Conservation (phyloP, 1,140 invertebrate species). For the Camponotus pennsylvanicus region DNA sequence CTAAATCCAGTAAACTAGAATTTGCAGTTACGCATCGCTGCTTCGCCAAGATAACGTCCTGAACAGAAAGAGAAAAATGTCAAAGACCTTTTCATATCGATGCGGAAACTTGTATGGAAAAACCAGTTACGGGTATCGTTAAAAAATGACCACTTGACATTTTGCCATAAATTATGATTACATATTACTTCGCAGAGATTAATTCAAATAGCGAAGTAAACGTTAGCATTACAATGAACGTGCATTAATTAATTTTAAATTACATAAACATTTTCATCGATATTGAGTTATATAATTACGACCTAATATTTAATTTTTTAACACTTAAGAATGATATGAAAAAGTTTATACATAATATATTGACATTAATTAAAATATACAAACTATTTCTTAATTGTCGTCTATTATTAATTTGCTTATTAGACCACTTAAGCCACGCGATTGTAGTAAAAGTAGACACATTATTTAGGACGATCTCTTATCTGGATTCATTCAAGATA, state of each 20-base stretch:
- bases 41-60: conserved; percentile 39
- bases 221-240: neutral
- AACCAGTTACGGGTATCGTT: neutral
- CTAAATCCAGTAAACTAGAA: conserved; percentile 13
- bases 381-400: neutral
- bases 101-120: neutral
- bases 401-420: neutral
- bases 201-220: conserved; percentile 4
- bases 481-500: neutral
- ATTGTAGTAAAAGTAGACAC: neutral
- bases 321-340: neutral
- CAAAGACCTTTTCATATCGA: conserved; percentile 39
- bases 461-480: neutral
- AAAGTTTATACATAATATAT: conserved; percentile 12
- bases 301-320: neutral
- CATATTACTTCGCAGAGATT: neutral
- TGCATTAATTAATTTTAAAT: conserved; percentile 14
- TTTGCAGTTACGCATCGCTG: conserved; percentile 30
- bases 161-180: neutral
- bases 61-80: conserved; percentile 52
- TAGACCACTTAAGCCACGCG: neutral
- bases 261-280: conserved; percentile 19
- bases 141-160: neutral
- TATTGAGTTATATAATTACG: conserved; percentile 20
- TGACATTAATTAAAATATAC: conserved; percentile 28